phyloP scores from a whole-genome alignment of 2,113 vertebrate genomes.

The Sturnus vulgaris region DNA sequence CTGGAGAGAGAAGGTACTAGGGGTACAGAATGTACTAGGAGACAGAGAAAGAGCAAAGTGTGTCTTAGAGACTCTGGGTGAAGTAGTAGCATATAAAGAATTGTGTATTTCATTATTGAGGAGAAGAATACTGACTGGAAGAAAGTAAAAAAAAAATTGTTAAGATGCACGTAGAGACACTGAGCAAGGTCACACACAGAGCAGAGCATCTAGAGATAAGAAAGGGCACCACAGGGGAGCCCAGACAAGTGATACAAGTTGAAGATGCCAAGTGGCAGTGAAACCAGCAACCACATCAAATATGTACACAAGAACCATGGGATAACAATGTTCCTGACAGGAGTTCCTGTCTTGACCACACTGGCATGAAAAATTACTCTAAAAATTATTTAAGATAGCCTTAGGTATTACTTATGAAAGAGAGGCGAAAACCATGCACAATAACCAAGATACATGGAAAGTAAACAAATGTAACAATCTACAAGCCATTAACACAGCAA shows the following conservation, averaged over 20 bases:
- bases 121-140: not conserved
- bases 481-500: not conserved
- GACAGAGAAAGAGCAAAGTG: not conserved
- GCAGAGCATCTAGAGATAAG: not conserved
- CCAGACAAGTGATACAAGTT: not conserved
- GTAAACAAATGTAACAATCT: not conserved
- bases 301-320: not conserved
- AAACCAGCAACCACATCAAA: not conserved
- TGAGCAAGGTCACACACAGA: not conserved
- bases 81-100: not conserved
- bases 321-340: not conserved
- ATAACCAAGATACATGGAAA: not conserved
- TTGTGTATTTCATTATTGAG: not conserved
- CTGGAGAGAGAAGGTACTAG: not conserved
- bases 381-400: not conserved
- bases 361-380: not conserved
- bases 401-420: not conserved
- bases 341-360: not conserved
- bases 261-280: not conserved
- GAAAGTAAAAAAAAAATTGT: not conserved
- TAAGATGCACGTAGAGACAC: not conserved
- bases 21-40: not conserved
- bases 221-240: not conserved
- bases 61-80: not conserved
- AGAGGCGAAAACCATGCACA: not conserved